phyloP scores from a whole-genome alignment of 1,140 invertebrate species.

The Cydia fagiglandana region DNA sequence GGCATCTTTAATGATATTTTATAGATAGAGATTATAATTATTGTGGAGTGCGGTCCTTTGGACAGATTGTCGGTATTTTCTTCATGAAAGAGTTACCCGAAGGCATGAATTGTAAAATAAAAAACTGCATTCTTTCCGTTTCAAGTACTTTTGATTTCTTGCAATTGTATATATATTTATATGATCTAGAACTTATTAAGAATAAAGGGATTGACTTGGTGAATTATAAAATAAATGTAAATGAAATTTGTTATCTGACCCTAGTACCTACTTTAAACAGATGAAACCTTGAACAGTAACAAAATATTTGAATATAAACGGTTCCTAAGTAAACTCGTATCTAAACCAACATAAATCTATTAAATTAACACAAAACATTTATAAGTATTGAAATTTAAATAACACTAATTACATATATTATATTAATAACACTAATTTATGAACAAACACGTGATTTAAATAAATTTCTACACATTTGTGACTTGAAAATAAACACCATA shows the following conservation, averaged over 20 bases:
- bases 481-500: slow-evolving; percentile 19
- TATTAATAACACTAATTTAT: slow-evolving; percentile 57
- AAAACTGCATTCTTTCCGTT: not conserved
- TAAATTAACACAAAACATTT: slow-evolving; percentile 57
- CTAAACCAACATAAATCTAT: slow-evolving; percentile 56
- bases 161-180: slow-evolving; percentile 69
- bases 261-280: slow-evolving; percentile 34
- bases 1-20: slow-evolving; percentile 65
- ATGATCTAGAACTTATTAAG: slow-evolving; percentile 77
- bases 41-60: slow-evolving; percentile 49
- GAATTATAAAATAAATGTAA: slow-evolving; percentile 7
- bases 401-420: slow-evolving; percentile 64
- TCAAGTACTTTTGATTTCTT: slow-evolving; percentile 40
- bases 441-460: slow-evolving; percentile 50
- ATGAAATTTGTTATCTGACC: not conserved
- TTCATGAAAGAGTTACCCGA: slow-evolving; percentile 39
- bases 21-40: slow-evolving; percentile 62
- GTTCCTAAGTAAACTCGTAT: slow-evolving; percentile 41
- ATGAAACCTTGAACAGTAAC: slow-evolving; percentile 35
- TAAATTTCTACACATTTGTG: slow-evolving; percentile 35
- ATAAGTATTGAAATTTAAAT: slow-evolving; percentile 52
- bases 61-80: slow-evolving; percentile 45
- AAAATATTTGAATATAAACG: slow-evolving; percentile 37
- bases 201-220: slow-evolving; percentile 50
- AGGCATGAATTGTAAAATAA: slow-evolving; percentile 34